Conservation (phyloP, 64 coral and sea anemone species). For the Dendronephthya gigantea region DNA sequence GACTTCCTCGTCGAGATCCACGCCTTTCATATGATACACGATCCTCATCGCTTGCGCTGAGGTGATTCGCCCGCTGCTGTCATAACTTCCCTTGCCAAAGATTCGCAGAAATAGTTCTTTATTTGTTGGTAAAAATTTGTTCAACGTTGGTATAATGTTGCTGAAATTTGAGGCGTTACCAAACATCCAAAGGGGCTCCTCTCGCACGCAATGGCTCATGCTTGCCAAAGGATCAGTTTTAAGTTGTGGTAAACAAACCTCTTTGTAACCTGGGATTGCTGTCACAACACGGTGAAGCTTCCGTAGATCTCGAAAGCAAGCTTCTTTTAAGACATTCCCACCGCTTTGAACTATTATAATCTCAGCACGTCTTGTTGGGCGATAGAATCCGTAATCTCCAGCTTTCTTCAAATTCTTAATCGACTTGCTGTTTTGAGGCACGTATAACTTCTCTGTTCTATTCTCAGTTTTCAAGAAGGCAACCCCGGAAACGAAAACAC, state of each 20-base stretch:
- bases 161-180: background rate
- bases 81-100: background rate
- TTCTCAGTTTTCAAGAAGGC: slow-evolving; percentile 50
- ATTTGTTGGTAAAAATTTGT: background rate
- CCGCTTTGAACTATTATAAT: slow-evolving; percentile 38
- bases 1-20: background rate
- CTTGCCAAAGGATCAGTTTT: background rate
- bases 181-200: background rate
- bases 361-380: slow-evolving; percentile 25
- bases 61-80: background rate
- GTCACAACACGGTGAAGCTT: slow-evolving; percentile 32
- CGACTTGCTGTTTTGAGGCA: slow-evolving; percentile 65
- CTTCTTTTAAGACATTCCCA: slow-evolving; percentile 27
- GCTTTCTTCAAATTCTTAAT: slow-evolving; percentile 58
- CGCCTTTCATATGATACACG: background rate
- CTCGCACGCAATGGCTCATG: background rate
- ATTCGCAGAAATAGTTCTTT: background rate
- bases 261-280: slow-evolving; percentile 12
- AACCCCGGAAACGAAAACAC: slow-evolving; percentile 42
- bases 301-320: slow-evolving; percentile 44
- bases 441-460: slow-evolving; percentile 57
- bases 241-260: slow-evolving; percentile 37
- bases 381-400: slow-evolving; percentile 39
- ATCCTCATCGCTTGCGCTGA: background rate
- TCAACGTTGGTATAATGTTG: background rate